A percentile compares a stretch with the other conserved stretches of the same genome.
phyloP scores from a whole-genome alignment of 2,797 vertebrate genomes.

The Macropodus opercularis region DNA sequence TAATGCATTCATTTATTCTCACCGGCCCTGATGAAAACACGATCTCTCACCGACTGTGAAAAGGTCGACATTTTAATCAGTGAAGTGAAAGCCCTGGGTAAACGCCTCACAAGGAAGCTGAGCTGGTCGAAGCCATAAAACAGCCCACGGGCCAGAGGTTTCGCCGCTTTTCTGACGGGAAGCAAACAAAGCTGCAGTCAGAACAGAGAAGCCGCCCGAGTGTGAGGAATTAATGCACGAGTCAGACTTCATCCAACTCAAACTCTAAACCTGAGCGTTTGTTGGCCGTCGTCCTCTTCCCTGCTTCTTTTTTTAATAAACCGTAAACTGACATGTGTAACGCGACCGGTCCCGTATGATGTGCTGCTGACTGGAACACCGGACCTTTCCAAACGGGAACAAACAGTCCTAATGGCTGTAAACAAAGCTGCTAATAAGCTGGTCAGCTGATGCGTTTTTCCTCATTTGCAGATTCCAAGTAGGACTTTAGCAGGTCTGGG shows the following conservation, averaged over 20 bases:
- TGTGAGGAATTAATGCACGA: constrained; percentile 1
- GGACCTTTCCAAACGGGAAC: neutral
- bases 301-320: too few species aligned
- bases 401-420: neutral
- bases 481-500: neutral
- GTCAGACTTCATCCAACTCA: neutral
- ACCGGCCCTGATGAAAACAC: constrained; percentile 7
- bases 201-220: neutral
- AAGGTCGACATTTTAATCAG: constrained; percentile 40
- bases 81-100: constrained; percentile 4
- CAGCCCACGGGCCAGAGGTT: neutral
- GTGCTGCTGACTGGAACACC: constrained; percentile 22
- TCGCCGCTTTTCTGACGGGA: constrained; percentile 1
- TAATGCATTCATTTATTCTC: constrained; percentile 29
- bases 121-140: constrained; percentile 31
- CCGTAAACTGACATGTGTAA: too few species aligned
- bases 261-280: too few species aligned
- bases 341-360: too few species aligned
- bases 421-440: neutral
- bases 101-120: neutral
- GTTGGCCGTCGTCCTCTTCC: too few species aligned
- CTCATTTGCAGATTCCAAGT: neutral
- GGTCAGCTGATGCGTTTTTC: neutral
- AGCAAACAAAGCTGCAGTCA: constrained; percentile 8
- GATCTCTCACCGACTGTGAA: constrained; percentile 8